phyloP scores from a whole-genome alignment of 2,797 vertebrate species.

The Myripristis jacobus region DNA sequence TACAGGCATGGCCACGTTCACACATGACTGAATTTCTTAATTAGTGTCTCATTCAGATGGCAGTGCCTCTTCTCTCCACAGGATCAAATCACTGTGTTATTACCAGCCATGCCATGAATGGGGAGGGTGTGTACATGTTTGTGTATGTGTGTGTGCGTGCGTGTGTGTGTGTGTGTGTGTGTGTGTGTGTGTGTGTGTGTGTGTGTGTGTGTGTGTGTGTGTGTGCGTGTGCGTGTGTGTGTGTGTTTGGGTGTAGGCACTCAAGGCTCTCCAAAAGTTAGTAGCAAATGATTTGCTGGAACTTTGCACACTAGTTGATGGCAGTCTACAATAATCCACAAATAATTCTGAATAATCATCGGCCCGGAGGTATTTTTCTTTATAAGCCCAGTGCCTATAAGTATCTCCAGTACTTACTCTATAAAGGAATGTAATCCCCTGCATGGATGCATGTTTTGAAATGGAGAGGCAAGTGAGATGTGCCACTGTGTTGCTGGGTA shows the following conservation, averaged over 20 bases:
- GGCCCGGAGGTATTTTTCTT: background rate
- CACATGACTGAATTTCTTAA: constrained; percentile 72
- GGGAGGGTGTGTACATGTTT: too few species aligned
- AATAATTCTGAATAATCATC: constrained; percentile 5
- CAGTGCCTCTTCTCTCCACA: constrained; percentile 45
- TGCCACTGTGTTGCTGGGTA: constrained; percentile 15
- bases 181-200: background rate
- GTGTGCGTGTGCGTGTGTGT: background rate
- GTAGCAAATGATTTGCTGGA: constrained; percentile 19
- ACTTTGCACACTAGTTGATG: constrained; percentile 36
- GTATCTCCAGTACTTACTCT: background rate
- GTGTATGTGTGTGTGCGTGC: background rate
- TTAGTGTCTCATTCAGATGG: constrained; percentile 64
- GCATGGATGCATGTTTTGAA: constrained; percentile 12
- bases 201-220: background rate
- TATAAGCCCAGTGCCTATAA: background rate
- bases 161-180: background rate
- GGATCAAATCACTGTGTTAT: constrained; percentile 61
- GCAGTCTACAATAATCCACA: background rate
- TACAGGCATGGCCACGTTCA: constrained; percentile 53
- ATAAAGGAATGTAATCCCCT: background rate
- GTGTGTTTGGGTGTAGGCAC: background rate
- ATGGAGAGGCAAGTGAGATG: background rate
- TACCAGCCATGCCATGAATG: constrained; percentile 36
- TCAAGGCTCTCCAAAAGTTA: constrained; percentile 36